Evolutionary conservation across 2,113 vertebrate species (phyloP).

Genomic region (Petrocephalus zakoni): DNA sequence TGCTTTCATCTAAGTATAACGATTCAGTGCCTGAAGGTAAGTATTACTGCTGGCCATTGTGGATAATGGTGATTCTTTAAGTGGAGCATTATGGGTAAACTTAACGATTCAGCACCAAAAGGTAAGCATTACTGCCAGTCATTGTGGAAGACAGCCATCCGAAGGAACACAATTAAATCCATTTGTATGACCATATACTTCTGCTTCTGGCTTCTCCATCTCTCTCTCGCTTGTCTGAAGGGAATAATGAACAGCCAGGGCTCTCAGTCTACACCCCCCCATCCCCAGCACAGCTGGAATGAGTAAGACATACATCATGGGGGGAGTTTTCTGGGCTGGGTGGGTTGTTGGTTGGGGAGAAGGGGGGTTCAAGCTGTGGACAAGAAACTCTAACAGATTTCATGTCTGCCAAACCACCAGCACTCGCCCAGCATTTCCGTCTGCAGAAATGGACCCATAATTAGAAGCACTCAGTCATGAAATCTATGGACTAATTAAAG

Average conservation of each 20-base stretch:
- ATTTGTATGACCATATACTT: neutral
- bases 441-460: conserved; percentile 64
- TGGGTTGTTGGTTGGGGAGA: neutral
- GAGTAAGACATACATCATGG: neutral
- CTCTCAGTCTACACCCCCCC: neutral
- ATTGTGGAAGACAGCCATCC: neutral
- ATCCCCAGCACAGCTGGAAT: neutral
- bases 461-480: conserved; percentile 62
- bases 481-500: conserved; percentile 67
- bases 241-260: neutral
- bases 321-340: neutral
- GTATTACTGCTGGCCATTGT: neutral
- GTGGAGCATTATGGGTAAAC: neutral
- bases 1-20: neutral
- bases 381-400: conserved; percentile 49
- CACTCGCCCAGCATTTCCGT: conserved; percentile 37
- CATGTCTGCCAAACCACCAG: conserved; percentile 38
- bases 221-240: neutral
- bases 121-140: neutral
- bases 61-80: neutral
- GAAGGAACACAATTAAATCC: neutral
- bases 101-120: neutral
- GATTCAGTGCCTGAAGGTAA: neutral
- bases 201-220: neutral
- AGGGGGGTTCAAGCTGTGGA: conserved; percentile 32